Percentiles rank a stretch among this genome's conserved stretches.
phyloP scores from a whole-genome alignment of 2,888 invertebrate genomes.

The Tigriopus californicus region DNA sequence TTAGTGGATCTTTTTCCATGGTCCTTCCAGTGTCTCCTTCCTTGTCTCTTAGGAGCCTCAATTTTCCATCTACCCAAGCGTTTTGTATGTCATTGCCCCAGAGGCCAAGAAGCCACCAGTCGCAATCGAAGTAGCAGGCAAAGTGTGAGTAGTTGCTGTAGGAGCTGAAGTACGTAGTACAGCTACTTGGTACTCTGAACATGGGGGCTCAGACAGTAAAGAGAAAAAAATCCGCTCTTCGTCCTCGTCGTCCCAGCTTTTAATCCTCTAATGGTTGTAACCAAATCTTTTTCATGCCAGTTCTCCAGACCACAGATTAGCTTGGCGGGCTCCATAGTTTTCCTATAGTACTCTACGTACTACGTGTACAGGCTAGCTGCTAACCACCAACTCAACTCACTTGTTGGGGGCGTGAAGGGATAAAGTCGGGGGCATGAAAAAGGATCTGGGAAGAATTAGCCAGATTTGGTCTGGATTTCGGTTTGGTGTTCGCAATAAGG shows the following conservation, averaged over 20 bases:
- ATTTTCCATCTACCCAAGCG: no score
- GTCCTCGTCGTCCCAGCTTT: neutral
- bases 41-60: no score
- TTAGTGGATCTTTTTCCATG: no score
- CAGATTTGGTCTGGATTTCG: no score
- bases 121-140: no score
- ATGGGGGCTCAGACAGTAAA: no score
- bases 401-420: neutral
- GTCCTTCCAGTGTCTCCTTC: no score
- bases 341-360: neutral
- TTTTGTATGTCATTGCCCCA: no score
- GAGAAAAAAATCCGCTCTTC: no score
- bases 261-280: constrained; percentile 13
- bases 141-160: neutral
- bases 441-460: neutral
- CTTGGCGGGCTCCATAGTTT: neutral
- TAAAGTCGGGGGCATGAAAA: neutral
- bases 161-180: neutral
- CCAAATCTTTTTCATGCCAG: neutral
- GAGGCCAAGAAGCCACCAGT: no score
- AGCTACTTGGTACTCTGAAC: no score
- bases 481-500: neutral
- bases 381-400: neutral
- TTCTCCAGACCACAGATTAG: neutral
- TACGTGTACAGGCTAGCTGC: neutral